Percentiles rank a stretch among this genome's conserved stretches.
phyloP scores from a whole-genome alignment of 2,888 invertebrate species.

The Heteropelma amictum region DNA sequence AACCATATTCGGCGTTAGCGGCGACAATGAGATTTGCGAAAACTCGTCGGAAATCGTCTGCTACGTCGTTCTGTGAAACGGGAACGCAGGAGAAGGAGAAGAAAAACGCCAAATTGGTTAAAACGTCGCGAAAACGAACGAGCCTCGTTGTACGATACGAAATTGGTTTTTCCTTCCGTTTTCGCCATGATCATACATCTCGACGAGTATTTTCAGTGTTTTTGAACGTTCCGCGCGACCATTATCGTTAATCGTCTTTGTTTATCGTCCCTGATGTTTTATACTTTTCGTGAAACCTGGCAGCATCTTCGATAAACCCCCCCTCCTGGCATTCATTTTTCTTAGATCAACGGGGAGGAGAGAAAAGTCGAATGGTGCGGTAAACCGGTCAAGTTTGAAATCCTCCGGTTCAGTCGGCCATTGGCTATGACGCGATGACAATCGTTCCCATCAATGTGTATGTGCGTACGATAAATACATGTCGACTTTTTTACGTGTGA shows the following conservation, averaged over 20 bases:
- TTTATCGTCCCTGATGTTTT: background rate
- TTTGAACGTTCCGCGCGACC: no score
- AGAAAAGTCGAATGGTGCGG: slow-evolving; percentile 45
- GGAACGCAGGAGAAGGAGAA: background rate
- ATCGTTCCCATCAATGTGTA: slow-evolving; percentile 44
- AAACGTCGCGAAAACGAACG: background rate
- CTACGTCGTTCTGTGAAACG: slow-evolving; percentile 49
- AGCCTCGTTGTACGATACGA: background rate
- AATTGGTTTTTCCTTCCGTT: no score
- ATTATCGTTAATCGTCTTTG: no score
- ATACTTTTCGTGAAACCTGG: background rate
- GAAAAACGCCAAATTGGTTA: background rate
- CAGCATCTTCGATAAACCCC: slow-evolving; percentile 10
- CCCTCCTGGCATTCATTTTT: slow-evolving; percentile 22
- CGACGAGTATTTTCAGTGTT: no score
- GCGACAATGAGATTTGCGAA: slow-evolving; percentile 35
- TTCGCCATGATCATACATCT: no score
- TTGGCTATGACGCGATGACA: slow-evolving; percentile 66
- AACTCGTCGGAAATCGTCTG: slow-evolving; percentile 56
- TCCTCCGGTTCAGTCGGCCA: slow-evolving; percentile 69
- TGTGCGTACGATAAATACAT: background rate
- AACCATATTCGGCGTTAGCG: slow-evolving; percentile 23
- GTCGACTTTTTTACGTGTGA: background rate
- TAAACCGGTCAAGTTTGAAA: slow-evolving; percentile 72
- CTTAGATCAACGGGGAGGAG: slow-evolving; percentile 10